Evolutionary conservation across 2,113 vertebrate genomes (phyloP), one percentile per base, ranked within the genome.

Genomic region (Callospermophilus lateralis): DNA sequence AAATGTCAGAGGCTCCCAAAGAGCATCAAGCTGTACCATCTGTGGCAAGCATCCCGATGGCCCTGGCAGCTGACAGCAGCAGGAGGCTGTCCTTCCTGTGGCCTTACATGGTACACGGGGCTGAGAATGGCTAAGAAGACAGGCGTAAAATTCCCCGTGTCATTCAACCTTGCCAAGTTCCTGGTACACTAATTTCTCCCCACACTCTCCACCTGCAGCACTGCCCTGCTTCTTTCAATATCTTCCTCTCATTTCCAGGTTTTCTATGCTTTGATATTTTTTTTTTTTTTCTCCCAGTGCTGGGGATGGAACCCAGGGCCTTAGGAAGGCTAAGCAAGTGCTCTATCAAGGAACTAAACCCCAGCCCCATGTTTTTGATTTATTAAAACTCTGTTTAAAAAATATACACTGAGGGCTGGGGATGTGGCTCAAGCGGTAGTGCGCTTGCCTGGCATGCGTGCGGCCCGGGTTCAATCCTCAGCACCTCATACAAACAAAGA

Each of bases 1-100:
- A 97, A 96, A 97, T 95, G 97, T 96, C 96, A 97, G 79, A 42
- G 78, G 67, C 79, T 76, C 72, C 94, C 73, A 53, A 65, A 1
- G 72, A 90, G 89, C 1, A 0, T 15, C 96, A 90, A 92, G 92
- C 95, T 95, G 93, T 67, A 88, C 87, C 86, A 96, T 96, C 22
- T 0, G 1, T 20, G 76, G 80, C 94, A 97, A 95, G 92, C 61
- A 73, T 68, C 92, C 93, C 8, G 1, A 73, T 3, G 48, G 92
- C 94, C 68, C 45, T 89, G 37, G 10, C 78, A 80, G 92, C 85
- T 90, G 72, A 96, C 5, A 2, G 74, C 95, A 76, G 89, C 32
- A 4, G 86, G 93, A 92, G 34, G n/a, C 84, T 83, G 72, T 81
- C 68, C 53, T 93, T 97, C 84, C 96, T 70, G 55, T 34, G 39